Conservation (phyloP, 2,797 vertebrate genomes). For the Amniataba percoides region DNA sequence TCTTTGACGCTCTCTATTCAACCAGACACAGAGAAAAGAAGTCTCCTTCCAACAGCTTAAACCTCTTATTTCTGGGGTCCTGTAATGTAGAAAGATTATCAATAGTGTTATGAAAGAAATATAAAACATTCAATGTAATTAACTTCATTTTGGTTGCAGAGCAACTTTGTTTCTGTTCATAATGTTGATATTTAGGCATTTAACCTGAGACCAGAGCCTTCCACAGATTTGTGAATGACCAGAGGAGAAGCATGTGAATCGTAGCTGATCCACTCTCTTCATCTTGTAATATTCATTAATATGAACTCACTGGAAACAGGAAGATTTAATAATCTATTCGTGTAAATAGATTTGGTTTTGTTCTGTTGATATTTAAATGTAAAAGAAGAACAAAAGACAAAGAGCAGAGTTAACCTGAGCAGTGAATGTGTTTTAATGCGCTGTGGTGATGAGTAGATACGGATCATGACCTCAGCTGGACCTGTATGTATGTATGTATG, state of each 20-base stretch:
- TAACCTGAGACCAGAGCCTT: constrained; percentile 88
- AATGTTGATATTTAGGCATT: constrained; percentile 86
- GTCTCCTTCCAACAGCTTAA: constrained; percentile 38
- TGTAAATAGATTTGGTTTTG: constrained; percentile 84
- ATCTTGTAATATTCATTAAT: constrained; percentile 39
- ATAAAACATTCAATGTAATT: constrained; percentile 77
- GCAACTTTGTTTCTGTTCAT: constrained; percentile 88
- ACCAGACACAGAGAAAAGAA: constrained; percentile 14
- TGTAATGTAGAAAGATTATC: constrained; percentile 54
- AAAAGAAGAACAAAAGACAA: constrained; percentile 49
- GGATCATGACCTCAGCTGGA: constrained; percentile 66
- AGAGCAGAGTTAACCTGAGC: constrained; percentile 51
- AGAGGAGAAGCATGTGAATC: constrained; percentile 49
- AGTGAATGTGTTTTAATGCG: constrained; percentile 71
- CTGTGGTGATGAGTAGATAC: constrained; percentile 65
- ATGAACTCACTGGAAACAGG: constrained; percentile 83
- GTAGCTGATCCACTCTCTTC: constrained; percentile 62
- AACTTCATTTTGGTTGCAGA: constrained; percentile 91
- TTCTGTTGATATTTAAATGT: constrained; percentile 86
- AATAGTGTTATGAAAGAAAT: constrained; percentile 69
- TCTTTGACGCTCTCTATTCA: constrained; percentile 12
- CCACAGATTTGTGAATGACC: constrained; percentile 74
- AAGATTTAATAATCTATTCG: constrained; percentile 73
- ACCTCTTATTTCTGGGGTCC: constrained; percentile 37
- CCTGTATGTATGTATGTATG: constrained; percentile 53